These are phyloP conservation scores for Vulpes lagopus DNA, from an alignment of 2,113 vertebrate genomes.

Conservation along the genomic window DNA sequence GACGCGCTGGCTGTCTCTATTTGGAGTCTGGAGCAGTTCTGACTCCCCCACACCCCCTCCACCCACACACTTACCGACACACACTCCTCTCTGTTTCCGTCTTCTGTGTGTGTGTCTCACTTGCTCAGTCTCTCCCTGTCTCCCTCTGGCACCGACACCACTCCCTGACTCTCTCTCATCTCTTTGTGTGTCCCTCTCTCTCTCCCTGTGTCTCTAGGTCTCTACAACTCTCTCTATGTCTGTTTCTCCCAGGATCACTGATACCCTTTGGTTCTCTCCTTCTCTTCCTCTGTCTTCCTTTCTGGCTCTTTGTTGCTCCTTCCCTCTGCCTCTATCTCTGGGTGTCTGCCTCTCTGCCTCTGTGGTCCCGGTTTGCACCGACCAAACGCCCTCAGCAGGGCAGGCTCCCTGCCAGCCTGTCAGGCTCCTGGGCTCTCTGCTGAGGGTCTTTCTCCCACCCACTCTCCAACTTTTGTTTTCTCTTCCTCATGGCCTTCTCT, in stretches of 20 bases:
- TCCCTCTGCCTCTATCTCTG: background rate
- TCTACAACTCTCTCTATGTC: background rate
- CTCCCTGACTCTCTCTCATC: background rate
- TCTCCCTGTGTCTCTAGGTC: background rate
- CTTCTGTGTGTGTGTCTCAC: background rate
- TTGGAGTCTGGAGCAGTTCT: background rate
- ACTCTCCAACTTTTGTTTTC: background rate
- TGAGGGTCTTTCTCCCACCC: background rate
- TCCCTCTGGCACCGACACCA: background rate
- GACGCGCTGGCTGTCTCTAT: background rate
- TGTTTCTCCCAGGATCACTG: background rate
- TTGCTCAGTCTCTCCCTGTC: background rate
- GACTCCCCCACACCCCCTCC: too few species aligned
- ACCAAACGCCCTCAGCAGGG: too few species aligned
- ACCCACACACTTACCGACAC: background rate
- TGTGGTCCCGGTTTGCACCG: background rate
- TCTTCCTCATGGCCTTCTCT: background rate
- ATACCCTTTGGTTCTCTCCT: too few species aligned
- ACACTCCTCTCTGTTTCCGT: background rate
- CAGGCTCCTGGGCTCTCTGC: background rate
- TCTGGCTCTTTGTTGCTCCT: background rate
- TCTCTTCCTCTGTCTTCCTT: background rate
- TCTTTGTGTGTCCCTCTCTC: background rate
- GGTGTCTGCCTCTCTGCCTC: background rate
- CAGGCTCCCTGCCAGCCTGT: too few species aligned